phyloP scores from a whole-genome alignment of 2,888 invertebrate genomes.

The Leptopilina syphax region DNA sequence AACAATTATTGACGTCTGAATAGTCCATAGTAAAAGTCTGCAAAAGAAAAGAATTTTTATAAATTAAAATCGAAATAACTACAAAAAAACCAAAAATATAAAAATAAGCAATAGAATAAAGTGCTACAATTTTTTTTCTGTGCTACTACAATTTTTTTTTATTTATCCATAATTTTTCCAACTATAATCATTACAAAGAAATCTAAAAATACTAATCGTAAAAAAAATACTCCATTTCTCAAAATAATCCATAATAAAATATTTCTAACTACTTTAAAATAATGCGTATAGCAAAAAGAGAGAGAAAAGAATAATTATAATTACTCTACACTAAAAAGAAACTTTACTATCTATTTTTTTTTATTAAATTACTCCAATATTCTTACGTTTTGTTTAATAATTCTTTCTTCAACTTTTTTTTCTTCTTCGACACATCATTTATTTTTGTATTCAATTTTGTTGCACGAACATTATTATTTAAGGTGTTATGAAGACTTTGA shows the following conservation, averaged over 20 bases:
- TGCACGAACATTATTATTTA: constrained; percentile 30
- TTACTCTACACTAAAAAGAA: not conserved
- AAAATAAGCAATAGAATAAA: no score
- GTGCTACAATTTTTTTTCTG: not conserved
- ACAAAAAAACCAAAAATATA: constrained; percentile 15
- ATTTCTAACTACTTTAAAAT: no score
- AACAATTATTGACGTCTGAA: constrained; percentile 76
- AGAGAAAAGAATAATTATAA: not conserved
- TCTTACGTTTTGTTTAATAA: constrained; percentile 33
- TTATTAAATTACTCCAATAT: not conserved
- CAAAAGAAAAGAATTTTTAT: constrained; percentile 59
- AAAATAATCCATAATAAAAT: no score
- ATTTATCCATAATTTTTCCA: no score
- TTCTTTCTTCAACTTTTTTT: constrained; percentile 26
- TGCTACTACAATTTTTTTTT: not conserved
- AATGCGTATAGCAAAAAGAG: not conserved
- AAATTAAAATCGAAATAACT: constrained; percentile 27
- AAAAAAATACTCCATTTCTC: not conserved
- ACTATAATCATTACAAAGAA: not conserved
- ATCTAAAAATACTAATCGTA: not conserved
- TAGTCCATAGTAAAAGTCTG: constrained; percentile 77
- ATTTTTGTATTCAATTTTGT: constrained; percentile 23
- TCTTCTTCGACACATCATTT: constrained; percentile 35
- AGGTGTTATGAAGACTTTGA: not conserved
- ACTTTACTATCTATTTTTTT: not conserved